Evolutionary conservation across 2,888 invertebrate species (phyloP).

Genomic region (Spisula subtruncata): DNA sequence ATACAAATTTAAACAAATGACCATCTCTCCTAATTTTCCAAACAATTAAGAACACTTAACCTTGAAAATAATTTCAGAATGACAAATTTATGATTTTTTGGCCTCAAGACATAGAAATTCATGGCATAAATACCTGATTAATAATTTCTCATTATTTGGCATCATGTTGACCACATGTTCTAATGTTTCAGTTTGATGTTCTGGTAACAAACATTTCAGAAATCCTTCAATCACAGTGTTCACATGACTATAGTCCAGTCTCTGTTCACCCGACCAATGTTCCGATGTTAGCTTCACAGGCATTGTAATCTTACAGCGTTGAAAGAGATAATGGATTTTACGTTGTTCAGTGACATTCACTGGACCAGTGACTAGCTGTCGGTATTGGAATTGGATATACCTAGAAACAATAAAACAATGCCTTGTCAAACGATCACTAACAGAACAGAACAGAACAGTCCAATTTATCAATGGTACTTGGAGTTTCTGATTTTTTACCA

Average conservation of each 20-base stretch:
- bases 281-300: slow-evolving; percentile 75
- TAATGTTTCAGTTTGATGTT: slow-evolving; percentile 69
- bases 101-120: no score
- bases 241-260: slow-evolving; percentile 78
- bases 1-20: not conserved
- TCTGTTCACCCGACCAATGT: slow-evolving; percentile 61
- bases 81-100: no score
- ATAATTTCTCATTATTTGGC: slow-evolving; percentile 80
- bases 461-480: no score
- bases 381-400: slow-evolving; percentile 75
- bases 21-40: no score
- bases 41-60: no score
- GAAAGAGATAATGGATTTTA: slow-evolving; percentile 69
- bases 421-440: not conserved
- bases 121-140: slow-evolving; percentile 74
- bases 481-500: no score
- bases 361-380: slow-evolving; percentile 58
- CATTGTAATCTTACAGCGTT: slow-evolving; percentile 73
- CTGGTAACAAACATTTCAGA: slow-evolving; percentile 72
- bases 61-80: no score
- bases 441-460: not conserved
- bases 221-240: slow-evolving; percentile 79
- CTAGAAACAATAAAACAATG: slow-evolving; percentile 59
- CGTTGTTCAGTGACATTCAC: slow-evolving; percentile 45
- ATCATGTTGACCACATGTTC: slow-evolving; percentile 77